Evolutionary conservation across 2,797 vertebrate species (phyloP).

Genomic region (Tokudaia muenninki): DNA sequence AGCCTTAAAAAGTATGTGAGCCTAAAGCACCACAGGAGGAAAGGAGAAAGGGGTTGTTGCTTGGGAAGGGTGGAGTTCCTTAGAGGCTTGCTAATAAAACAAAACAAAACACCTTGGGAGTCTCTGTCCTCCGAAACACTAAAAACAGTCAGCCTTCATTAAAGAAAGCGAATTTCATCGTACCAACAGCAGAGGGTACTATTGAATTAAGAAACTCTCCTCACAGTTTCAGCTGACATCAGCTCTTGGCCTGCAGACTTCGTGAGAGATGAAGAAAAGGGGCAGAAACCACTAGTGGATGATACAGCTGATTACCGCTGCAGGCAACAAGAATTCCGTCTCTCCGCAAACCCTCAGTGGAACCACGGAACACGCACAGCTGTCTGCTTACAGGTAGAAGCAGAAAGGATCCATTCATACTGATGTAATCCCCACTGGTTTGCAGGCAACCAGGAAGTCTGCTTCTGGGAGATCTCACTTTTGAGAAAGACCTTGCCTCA

Average conservation of each 20-base stretch:
- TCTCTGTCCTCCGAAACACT: neutral
- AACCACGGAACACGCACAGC: neutral
- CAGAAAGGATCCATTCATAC: no score
- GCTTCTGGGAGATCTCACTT: neutral
- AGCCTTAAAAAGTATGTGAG: neutral
- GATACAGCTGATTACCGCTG: neutral
- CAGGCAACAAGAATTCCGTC: neutral
- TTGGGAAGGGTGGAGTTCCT: neutral
- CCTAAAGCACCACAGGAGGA: no score
- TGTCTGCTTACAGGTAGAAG: neutral
- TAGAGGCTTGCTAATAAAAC: neutral
- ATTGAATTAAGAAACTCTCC: constrained; percentile 28
- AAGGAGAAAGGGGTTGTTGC: neutral
- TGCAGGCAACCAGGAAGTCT: neutral
- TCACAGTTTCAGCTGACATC: neutral
- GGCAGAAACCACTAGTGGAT: neutral
- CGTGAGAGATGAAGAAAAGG: neutral
- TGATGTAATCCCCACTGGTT: neutral
- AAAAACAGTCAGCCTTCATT: neutral
- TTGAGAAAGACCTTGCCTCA: neutral
- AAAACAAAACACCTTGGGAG: neutral
- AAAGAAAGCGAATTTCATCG: constrained; percentile 4
- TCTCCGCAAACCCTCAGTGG: neutral
- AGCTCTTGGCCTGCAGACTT: neutral
- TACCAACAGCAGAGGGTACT: constrained; percentile 72